Percentiles rank a stretch among this genome's conserved stretches.
phyloP scores from a whole-genome alignment of 2,888 invertebrate genomes.

The Netelia fuscicornis region DNA sequence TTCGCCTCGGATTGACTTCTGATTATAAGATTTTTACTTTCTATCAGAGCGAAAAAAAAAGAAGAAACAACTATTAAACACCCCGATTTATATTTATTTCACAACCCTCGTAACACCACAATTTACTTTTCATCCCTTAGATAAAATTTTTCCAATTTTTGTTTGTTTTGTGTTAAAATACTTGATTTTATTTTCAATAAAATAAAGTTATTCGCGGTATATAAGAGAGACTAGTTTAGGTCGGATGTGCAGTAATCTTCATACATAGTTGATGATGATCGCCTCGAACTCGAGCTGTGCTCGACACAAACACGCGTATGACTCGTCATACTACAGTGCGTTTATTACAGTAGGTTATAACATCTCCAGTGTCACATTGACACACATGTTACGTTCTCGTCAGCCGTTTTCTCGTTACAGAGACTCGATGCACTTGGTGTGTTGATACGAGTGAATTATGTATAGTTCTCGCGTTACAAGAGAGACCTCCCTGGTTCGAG shows the following conservation, averaged over 20 bases:
- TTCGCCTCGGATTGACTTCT: neutral
- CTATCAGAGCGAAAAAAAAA: too few relatives aligned
- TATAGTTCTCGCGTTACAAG: slow-evolving; percentile 53
- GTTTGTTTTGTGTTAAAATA: too few relatives aligned
- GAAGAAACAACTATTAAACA: too few relatives aligned
- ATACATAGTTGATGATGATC: slow-evolving; percentile 50
- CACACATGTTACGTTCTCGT: slow-evolving; percentile 74
- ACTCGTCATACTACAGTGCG: slow-evolving; percentile 23
- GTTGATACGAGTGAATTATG: slow-evolving; percentile 47
- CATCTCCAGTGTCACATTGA: slow-evolving; percentile 75
- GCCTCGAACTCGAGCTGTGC: slow-evolving; percentile 60
- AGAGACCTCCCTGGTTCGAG: slow-evolving; percentile 66
- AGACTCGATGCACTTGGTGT: slow-evolving; percentile 37
- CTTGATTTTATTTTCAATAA: neutral
- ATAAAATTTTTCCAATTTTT: neutral
- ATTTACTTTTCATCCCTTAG: too few relatives aligned
- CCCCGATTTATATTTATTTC: too few relatives aligned
- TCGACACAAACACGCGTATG: slow-evolving; percentile 13
- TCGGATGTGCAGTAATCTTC: slow-evolving; percentile 45
- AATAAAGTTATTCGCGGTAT: neutral
- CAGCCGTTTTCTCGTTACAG: slow-evolving; percentile 63
- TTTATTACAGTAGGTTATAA: slow-evolving; percentile 42
- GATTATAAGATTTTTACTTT: neutral
- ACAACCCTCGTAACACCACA: too few relatives aligned
- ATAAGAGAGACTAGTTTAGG: slow-evolving; percentile 29